Conservation (phyloP, 2,113 vertebrate species). For the Gymnarchus niloticus region DNA sequence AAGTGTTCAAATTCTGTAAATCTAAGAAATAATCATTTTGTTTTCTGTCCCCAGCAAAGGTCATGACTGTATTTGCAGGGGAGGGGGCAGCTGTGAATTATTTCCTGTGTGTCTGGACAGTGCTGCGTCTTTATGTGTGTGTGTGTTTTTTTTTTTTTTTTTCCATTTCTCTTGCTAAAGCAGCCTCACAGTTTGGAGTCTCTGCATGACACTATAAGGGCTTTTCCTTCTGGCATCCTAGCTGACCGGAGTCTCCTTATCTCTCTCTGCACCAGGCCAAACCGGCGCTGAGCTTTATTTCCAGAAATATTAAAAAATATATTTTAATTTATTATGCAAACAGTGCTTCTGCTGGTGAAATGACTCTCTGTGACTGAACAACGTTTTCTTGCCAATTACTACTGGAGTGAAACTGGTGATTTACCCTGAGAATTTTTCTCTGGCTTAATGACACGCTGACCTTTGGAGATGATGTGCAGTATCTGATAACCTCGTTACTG, state of each 20-base stretch:
- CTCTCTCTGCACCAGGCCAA: constrained; percentile 25
- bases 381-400: neutral
- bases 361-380: constrained; percentile 12
- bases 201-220: constrained; percentile 17
- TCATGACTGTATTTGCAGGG: neutral
- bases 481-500: neutral
- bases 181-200: constrained; percentile 14
- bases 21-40: constrained; percentile 2
- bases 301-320: constrained; percentile 20
- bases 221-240: constrained; percentile 35
- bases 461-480: neutral
- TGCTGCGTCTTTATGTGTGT: neutral
- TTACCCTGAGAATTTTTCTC: neutral
- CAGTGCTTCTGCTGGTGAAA: constrained; percentile 30
- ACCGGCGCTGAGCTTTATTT: constrained; percentile 4
- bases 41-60: neutral
- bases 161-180: constrained; percentile 23
- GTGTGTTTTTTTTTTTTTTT: neutral
- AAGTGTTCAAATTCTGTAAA: neutral
- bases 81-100: neutral
- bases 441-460: neutral
- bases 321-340: constrained; percentile 39
- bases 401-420: neutral
- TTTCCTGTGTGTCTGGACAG: neutral
- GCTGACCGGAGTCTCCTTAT: constrained; percentile 29